Base-by-base conservation (phyloP, 1,140 invertebrate species). In the Heliothis virescens region DNA sequence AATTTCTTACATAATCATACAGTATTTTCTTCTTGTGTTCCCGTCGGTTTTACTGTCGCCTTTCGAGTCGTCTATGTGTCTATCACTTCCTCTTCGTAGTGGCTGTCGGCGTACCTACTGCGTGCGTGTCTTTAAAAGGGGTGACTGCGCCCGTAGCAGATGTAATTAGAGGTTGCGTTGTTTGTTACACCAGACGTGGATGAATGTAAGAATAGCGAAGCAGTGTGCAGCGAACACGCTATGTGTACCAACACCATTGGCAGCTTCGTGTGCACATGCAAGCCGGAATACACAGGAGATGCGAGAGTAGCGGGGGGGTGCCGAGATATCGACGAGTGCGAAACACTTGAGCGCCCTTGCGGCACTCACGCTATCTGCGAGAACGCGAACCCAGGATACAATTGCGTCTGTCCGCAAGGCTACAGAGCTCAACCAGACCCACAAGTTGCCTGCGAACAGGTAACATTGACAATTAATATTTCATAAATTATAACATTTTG, bases 241-340 rank as follows among this genome's bases (percentile, higher is more conserved):
- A 95, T 97, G 72, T 99, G 98, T 92, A 97, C 96, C 82, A 98
- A 99, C 92, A 98, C 97, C 21, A 91, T 97, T 60, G 98, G 98
- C 67, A 98, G 98, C 92, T 99, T 97, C 89, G 95, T 96, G 82
- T 99, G 98, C 94, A 95, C 96, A 78, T 99, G 98, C 92, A 96
- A 97, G 90, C 96, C 97, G 81, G 98, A 98, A 88, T 98, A 97
- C 91, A 97, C 97, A 18, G 98, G 98, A 77, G 97, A 98, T 95
- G 97, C 98, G 21, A 97, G 96, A 90, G 96, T 96, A 89, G 65
- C 83, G 1, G 84, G 80, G 57, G 97, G 97, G 81, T 99, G 98
- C 93, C 96, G 95, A 95, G 99, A 99, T 94, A 97, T 99, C 82
- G 97, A 99, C 89, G 99, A 99, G 92, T 99, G 99, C 90, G 95